phyloP scores from a whole-genome alignment of 1,140 invertebrate genomes.

The Drosophila melanica region DNA sequence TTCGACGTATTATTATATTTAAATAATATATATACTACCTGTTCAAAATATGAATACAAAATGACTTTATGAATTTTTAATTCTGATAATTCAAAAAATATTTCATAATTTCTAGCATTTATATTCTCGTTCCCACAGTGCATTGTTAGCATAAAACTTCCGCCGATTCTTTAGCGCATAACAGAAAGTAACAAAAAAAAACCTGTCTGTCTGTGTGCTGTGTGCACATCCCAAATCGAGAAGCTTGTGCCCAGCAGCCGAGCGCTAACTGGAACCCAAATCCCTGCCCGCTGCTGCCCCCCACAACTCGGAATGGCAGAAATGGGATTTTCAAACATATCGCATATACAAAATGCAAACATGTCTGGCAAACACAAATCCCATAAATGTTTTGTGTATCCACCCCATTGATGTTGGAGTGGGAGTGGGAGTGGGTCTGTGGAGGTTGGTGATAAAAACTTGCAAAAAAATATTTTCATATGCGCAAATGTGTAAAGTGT shows the following conservation, averaged over 20 bases:
- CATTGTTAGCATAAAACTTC: conserved; percentile 8
- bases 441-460: conserved; percentile 69
- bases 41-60: neutral
- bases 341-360: conserved; percentile 82
- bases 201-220: neutral
- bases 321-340: conserved; percentile 81
- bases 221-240: conserved; percentile 10
- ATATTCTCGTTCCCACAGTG: neutral
- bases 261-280: neutral
- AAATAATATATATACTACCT: neutral
- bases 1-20: too few relatives aligned
- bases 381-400: conserved; percentile 72
- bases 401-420: too few relatives aligned
- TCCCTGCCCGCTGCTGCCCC: neutral
- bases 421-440: neutral
- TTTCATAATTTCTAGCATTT: conserved; percentile 3
- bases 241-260: conserved; percentile 3
- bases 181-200: neutral
- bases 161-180: neutral
- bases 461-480: conserved; percentile 80
- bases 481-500: conserved; percentile 80
- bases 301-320: conserved; percentile 50
- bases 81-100: conserved; percentile 5
- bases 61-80: neutral
- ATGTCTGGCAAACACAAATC: conserved; percentile 82